These are phyloP conservation scores for Steatocranus sp. DNA, from an alignment of 2,797 vertebrate genomes.

Conservation along the genomic window DNA sequence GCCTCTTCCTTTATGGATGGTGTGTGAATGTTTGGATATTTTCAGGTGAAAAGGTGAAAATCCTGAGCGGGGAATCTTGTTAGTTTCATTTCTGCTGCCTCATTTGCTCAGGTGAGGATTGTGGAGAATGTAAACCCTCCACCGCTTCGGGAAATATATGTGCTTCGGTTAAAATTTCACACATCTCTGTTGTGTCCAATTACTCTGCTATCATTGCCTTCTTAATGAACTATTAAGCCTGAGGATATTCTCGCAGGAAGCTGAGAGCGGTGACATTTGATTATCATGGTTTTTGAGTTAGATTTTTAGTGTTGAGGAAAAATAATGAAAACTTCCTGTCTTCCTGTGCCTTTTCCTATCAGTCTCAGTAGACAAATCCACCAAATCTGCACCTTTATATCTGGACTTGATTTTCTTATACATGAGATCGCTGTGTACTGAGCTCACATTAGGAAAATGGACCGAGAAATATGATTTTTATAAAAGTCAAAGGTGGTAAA, in stretches of 20 bases:
- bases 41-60: neutral
- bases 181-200: neutral
- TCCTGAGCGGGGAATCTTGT: neutral
- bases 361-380: neutral
- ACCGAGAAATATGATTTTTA: neutral
- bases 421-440: neutral
- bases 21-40: neutral
- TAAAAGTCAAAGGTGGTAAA: neutral
- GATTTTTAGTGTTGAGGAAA: neutral
- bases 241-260: neutral
- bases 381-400: neutral
- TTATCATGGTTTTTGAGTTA: neutral
- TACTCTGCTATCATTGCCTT: neutral
- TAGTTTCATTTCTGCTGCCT: neutral
- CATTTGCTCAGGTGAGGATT: conserved; percentile 11
- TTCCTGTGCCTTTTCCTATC: neutral
- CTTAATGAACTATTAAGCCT: neutral
- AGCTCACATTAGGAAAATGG: neutral
- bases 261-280: neutral
- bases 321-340: neutral
- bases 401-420: neutral
- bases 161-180: neutral
- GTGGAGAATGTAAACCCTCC: neutral
- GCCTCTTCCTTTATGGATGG: neutral
- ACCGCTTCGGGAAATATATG: neutral